Percentiles rank a stretch among this genome's conserved stretches.
Conservation (phyloP, 2,888 invertebrate genomes). For the Tipula lateralis region DNA sequence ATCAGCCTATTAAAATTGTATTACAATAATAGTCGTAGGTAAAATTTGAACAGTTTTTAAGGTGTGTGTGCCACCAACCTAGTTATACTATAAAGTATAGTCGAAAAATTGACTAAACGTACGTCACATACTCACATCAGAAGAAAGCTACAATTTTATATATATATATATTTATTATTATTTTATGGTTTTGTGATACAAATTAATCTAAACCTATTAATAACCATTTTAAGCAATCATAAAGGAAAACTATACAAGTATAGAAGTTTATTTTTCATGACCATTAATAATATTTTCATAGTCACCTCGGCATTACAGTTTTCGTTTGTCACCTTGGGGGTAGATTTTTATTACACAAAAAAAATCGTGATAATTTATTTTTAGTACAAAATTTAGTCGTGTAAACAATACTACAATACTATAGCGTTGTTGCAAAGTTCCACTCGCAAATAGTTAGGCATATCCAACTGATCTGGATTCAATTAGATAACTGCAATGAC, state of each 20-base stretch:
- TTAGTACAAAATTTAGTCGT: neutral
- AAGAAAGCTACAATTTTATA: neutral
- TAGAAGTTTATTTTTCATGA: neutral
- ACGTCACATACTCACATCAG: neutral
- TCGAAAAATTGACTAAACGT: neutral
- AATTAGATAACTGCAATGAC: too few relatives aligned
- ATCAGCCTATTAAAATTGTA: neutral
- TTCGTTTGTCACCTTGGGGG: neutral
- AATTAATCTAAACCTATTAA: neutral
- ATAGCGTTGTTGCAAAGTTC: too few relatives aligned
- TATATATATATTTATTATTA: neutral
- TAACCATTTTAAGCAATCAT: neutral
- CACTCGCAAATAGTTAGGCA: too few relatives aligned
- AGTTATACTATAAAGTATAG: neutral
- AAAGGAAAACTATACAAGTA: neutral
- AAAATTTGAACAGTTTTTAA: constrained; percentile 9
- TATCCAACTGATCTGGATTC: too few relatives aligned
- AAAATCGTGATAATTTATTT: neutral
- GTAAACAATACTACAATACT: neutral
- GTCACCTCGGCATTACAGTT: neutral
- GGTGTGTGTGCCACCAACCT: neutral
- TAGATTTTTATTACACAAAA: neutral
- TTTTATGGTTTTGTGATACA: neutral
- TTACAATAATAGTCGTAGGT: neutral
- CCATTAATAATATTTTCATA: neutral